phyloP scores from a whole-genome alignment of 2,797 vertebrate genomes.

The Euthynnus affinis region DNA sequence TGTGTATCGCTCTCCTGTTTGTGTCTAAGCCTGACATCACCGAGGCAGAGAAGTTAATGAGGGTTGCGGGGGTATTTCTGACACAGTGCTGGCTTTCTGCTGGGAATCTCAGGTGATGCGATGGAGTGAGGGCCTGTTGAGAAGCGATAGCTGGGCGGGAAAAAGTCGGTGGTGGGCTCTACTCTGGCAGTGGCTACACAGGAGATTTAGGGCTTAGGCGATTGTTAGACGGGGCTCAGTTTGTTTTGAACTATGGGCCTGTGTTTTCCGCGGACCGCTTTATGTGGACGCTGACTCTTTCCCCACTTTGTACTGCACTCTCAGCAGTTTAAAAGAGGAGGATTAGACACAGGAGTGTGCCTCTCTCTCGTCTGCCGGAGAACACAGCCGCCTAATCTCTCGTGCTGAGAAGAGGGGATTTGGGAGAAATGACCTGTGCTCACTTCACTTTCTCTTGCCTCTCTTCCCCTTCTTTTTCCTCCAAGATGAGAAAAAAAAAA shows the following conservation, averaged over 20 bases:
- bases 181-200: conserved; percentile 44
- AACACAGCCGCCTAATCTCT: conserved; percentile 75
- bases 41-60: conserved; percentile 51
- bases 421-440: conserved; percentile 75
- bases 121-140: conserved; percentile 22
- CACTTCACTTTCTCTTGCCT: conserved; percentile 61
- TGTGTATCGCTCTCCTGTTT: conserved; percentile 31
- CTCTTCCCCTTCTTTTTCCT: conserved; percentile 48
- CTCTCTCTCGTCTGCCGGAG: conserved; percentile 50
- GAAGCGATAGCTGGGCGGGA: conserved; percentile 46
- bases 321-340: conserved; percentile 77
- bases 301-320: conserved; percentile 69
- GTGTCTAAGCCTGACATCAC: conserved; percentile 32
- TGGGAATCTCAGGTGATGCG: conserved; percentile 42
- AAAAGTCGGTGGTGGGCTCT: conserved; percentile 24
- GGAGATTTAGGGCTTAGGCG: conserved; percentile 71
- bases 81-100: conserved; percentile 25
- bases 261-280: conserved; percentile 63
- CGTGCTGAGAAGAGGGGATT: conserved; percentile 73
- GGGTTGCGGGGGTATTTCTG: conserved; percentile 46
- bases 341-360: conserved; percentile 76
- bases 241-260: conserved; percentile 69
- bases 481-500: conserved; percentile 25
- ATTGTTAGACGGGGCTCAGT: conserved; percentile 65
- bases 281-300: conserved; percentile 64